Base-by-base conservation (phyloP, 2,888 invertebrate genomes). In the Iphiclides podalirius region DNA sequence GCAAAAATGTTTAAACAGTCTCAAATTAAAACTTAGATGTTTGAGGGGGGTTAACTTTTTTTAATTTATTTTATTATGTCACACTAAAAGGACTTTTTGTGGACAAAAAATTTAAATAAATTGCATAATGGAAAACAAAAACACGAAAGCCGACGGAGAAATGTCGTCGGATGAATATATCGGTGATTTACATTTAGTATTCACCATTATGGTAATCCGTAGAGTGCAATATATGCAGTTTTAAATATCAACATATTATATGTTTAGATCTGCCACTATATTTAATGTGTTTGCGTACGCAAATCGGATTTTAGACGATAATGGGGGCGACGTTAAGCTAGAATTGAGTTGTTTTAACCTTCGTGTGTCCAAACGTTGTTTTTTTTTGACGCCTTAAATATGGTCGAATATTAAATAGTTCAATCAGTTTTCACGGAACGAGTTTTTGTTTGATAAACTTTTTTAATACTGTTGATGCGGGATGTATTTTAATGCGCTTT, bases 261-360 rank as follows among this genome's bases (percentile, higher is more conserved):
- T 36, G 17, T 48, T 37, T 13, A 31, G n/a, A 28, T 9, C 16
- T 41, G 14, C 9, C 8, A 20, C 3, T 35, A 34, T 43, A 38
- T 43, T 4, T 1, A 48, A 44, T 11, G 11, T 6, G 9, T 28
- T 15, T 37, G 14, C 42, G 31, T 48, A 35, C n/a, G 16, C 9
- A 39, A 31, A 17, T 20, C 11, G 11, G 11, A 31, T n/a, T 31
- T n/a, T 11, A 1, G 31, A 11, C 6, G n/a, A 31, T 31, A 7
- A 8, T 7, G 26, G 9, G 26, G 8, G n/a, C n/a, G n/a, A n/a
- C 1, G 26, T 8, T 17, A 31, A 6, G 20, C 17, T 45, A 37
- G 33, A 37, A 11, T 36, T 31, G 14, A n/a, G 15, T 43, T 15
- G n/a, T n/a, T 38, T 49, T 49, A 38, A 49, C 49, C 49, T 49